Percentiles rank a stretch among this genome's conserved stretches.
These are phyloP conservation scores for Parauchenoglanis ngamensis DNA, from an alignment of 2,797 vertebrate species.

Conservation along the genomic window DNA sequence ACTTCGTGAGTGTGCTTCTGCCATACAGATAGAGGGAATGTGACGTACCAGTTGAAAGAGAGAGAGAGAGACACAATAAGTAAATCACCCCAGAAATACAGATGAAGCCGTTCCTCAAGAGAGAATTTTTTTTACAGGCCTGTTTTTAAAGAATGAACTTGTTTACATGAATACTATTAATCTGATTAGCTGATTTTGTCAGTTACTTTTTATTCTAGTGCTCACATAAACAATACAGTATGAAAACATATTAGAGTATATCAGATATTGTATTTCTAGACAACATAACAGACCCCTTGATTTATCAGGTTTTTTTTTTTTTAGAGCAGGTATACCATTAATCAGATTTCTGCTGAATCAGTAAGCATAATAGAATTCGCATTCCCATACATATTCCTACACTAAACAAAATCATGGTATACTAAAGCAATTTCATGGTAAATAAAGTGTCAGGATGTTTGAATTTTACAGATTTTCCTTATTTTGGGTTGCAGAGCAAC, in stretches of 20 bases:
- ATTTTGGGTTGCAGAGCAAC: neutral
- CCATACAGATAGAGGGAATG: neutral
- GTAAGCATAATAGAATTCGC: neutral
- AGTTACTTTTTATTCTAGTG: neutral
- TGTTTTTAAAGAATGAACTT: neutral
- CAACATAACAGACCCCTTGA: neutral
- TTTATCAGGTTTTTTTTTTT: neutral
- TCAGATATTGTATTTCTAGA: neutral
- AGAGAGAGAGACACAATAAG: neutral
- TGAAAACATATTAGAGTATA: neutral
- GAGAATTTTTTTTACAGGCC: neutral
- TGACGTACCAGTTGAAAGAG: neutral
- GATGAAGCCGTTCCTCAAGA: neutral
- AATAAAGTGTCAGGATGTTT: neutral
- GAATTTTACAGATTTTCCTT: neutral
- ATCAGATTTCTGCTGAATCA: neutral
- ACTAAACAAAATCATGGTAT: neutral
- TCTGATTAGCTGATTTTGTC: neutral
- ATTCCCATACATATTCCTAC: neutral
- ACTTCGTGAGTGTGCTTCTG: slow-evolving; percentile 7
- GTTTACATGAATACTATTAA: neutral
- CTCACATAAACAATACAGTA: neutral
- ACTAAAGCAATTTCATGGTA: neutral
- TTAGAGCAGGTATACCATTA: neutral
- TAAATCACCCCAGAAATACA: neutral